Evolutionary conservation across 2,888 invertebrate species (phyloP).

Genomic region (Smittia aterrima): DNA sequence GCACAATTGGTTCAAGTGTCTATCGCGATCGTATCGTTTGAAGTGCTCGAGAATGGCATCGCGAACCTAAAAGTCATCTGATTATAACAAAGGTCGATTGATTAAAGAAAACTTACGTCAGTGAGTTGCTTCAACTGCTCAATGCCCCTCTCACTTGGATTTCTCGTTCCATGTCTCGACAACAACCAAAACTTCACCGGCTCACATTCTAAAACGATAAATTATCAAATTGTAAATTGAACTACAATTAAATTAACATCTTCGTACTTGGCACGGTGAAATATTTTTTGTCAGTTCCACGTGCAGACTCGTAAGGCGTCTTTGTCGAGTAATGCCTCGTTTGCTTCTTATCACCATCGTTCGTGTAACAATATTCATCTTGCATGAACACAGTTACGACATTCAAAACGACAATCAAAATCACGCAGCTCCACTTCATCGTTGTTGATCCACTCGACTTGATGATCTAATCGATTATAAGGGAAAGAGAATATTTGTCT

Average conservation of each 20-base stretch:
- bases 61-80: conserved; percentile 48
- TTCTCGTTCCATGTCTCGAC: conserved; percentile 67
- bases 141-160: conserved; percentile 61
- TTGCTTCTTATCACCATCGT: conserved; percentile 49
- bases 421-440: conserved; percentile 22
- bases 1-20: conserved; percentile 63
- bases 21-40: conserved; percentile 55
- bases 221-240: conserved; percentile 3
- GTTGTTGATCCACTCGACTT: conserved; percentile 17
- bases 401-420: background rate
- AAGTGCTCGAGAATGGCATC: conserved; percentile 67
- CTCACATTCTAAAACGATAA: conserved; percentile 60
- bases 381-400: background rate
- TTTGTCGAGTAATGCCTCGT: conserved; percentile 64
- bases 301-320: conserved; percentile 72
- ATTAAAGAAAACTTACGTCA: conserved; percentile 51
- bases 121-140: conserved; percentile 58
- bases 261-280: conserved; percentile 64
- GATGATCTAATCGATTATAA: conserved; percentile 18
- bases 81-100: background rate
- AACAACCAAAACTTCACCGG: conserved; percentile 72
- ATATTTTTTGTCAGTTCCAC: conserved; percentile 59
- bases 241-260: conserved; percentile 48
- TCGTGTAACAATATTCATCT: conserved; percentile 51
- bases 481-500: background rate